These are phyloP conservation scores for Corythornis madagascariensis DNA, from an alignment of 2,113 vertebrate species.

Conservation along the genomic window DNA sequence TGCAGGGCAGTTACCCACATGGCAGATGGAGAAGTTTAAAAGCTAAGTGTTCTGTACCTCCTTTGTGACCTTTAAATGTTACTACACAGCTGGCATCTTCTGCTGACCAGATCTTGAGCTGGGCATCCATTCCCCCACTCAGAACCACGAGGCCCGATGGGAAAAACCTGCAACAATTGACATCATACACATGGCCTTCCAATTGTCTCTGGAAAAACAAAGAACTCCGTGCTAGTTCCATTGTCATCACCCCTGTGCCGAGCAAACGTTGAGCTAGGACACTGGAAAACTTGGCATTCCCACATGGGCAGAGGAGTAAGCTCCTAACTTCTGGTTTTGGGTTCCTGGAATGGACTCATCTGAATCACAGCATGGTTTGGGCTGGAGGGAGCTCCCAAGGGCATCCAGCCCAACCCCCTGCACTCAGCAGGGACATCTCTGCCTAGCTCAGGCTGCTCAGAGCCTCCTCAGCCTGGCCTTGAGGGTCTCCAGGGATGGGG, in stretches of 20 bases:
- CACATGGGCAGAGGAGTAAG: background rate
- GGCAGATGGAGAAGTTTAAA: background rate
- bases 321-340: background rate
- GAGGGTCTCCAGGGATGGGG: too few species aligned
- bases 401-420: too few species aligned
- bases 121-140: constrained; percentile 83
- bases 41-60: constrained; percentile 62
- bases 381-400: too few species aligned
- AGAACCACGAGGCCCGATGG: constrained; percentile 83
- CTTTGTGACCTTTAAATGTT: constrained; percentile 82
- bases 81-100: constrained; percentile 79
- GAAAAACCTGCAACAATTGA: constrained; percentile 84
- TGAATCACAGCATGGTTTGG: background rate
- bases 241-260: background rate
- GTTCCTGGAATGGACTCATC: rapidly evolving
- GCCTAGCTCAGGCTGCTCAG: too few species aligned
- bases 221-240: constrained; percentile 63
- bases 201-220: constrained; percentile 80
- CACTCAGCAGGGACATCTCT: too few species aligned
- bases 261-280: background rate
- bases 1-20: background rate
- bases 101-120: constrained; percentile 83
- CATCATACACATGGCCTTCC: constrained; percentile 83
- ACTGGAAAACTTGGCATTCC: background rate
- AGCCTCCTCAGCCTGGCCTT: too few species aligned